Conservation (phyloP, 2,113 vertebrate genomes). For the Arenaria interpres region DNA sequence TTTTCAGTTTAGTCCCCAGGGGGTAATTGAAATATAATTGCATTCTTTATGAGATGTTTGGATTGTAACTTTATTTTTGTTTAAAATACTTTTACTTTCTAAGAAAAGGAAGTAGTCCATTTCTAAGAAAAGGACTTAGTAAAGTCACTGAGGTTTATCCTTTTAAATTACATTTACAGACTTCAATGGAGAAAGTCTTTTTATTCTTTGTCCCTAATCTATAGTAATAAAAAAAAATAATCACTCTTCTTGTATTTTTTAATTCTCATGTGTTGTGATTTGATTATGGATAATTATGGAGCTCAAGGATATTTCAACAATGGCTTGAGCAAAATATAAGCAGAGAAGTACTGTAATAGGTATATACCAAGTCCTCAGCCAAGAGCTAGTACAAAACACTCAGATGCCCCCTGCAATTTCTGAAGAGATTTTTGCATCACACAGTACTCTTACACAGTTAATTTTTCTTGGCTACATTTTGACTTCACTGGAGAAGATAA, state of each 20-base stretch:
- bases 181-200: neutral
- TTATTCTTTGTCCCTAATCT: neutral
- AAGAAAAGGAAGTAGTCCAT: neutral
- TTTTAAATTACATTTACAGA: neutral
- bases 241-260: neutral
- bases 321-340: neutral
- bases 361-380: neutral
- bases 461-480: neutral
- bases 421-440: neutral
- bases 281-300: neutral
- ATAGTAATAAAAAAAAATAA: neutral
- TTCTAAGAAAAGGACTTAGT: neutral
- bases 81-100: neutral
- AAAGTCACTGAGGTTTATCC: neutral
- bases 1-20: neutral
- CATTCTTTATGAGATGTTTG: neutral
- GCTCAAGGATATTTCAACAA: neutral
- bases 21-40: slow-evolving; percentile 10
- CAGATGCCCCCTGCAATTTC: neutral
- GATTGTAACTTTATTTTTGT: neutral
- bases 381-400: neutral
- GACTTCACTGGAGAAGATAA: neutral
- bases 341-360: neutral
- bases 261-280: neutral
- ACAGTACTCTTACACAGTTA: neutral